Evolutionary conservation across 2,888 invertebrate genomes (phyloP), one percentile per base, ranked within the genome.

Genomic region (Eupithecia insigniata): DNA sequence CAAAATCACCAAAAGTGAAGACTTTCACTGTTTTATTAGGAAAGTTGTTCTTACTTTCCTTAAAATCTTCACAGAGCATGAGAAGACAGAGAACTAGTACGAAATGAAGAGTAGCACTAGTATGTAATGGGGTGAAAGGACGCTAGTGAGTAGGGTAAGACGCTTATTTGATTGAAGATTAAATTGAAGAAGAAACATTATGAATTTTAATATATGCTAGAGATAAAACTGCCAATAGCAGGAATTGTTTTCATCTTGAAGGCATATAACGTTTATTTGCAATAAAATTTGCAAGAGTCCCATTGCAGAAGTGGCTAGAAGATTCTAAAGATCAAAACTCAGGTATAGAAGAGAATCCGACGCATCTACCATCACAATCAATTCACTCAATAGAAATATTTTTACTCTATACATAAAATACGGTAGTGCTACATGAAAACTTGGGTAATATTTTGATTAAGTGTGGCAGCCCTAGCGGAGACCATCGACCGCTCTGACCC

Each of bases 401-500:
- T 2, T 39, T n/a, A n/a, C n/a, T n/a, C n/a, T n/a, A n/a, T n/a
- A n/a, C n/a, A n/a, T n/a, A n/a, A n/a, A n/a, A n/a, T 5, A 28
- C 14, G 58, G 46, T 22, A 46, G 46, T n/a, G 46, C n/a, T 8
- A 22, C 51, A 58, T 28, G 5, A 10, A 58, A 58, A 58, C 4
- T 55, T 55, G 22, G 60, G 18, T 28, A 8, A 60, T n/a, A 34
- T 1, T 62, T 32, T 62, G 12, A 34, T 32, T 34, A 62, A 62
- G 18, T 22, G 65, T 69, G 72, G 32, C 76, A 79, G 55, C 79
- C 79, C 79, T 78, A 66, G n/a, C 28, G 0, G 66, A 76, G 76
- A 76, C 78, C 72, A 74, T 76, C 76, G 80, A 80, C 79, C 81
- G 82, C 75, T 75, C 79, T 85, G 83, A 85, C 83, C 83, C 82